These are phyloP conservation scores for Halesus radiatus DNA, from an alignment of 1,140 invertebrate species.

Conservation along the genomic window DNA sequence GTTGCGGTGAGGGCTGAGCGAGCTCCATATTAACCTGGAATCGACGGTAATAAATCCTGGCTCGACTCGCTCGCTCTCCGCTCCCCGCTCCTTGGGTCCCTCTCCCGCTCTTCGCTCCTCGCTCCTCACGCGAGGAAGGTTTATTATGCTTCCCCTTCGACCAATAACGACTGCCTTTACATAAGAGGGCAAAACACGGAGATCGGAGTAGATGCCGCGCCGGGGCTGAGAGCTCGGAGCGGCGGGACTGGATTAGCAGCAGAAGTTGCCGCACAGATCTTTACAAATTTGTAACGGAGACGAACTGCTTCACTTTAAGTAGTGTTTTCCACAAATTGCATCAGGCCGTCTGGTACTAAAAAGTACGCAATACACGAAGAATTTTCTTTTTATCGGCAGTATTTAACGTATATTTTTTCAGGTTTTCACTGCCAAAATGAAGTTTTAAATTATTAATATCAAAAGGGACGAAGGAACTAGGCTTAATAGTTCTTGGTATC, in stretches of 20 bases:
- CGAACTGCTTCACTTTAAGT: neutral
- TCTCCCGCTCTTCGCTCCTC: neutral
- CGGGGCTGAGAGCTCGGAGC: neutral
- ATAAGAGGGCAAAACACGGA: neutral
- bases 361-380: too few species aligned
- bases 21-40: conserved; percentile 47
- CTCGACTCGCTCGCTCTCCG: neutral
- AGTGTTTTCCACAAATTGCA: neutral
- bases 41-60: conserved; percentile 48
- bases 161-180: conserved; percentile 6
- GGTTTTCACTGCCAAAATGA: too few species aligned
- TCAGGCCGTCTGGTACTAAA: too few species aligned
- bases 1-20: neutral
- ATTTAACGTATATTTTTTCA: too few species aligned
- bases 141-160: conserved; percentile 14
- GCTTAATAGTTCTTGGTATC: too few species aligned
- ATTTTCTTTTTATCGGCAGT: too few species aligned
- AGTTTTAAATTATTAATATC: too few species aligned
- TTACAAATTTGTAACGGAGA: neutral
- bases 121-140: conserved; percentile 1
- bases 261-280: neutral
- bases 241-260: neutral
- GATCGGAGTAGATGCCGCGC: neutral
- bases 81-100: neutral
- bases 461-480: too few species aligned